These are phyloP conservation scores for Melanotaenia trifasciata DNA, from an alignment of 2,797 vertebrate species.

Conservation along the genomic window DNA sequence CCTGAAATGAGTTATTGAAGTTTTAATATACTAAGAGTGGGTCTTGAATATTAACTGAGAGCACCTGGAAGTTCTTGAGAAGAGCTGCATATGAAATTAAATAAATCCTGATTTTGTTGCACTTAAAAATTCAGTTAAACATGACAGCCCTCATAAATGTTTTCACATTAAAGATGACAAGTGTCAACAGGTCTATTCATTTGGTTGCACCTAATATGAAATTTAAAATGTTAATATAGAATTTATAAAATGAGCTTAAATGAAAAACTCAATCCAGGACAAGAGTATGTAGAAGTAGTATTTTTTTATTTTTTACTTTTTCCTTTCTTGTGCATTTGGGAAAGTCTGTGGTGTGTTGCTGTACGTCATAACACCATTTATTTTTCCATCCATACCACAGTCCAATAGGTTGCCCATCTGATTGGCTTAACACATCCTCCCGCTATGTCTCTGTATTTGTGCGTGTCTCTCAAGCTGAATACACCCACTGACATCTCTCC, in stretches of 20 bases:
- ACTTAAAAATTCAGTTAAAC: too few relatives aligned
- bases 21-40: background rate
- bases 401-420: constrained; percentile 50
- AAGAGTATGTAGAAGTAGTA: constrained; percentile 6
- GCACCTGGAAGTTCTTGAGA: background rate
- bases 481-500: constrained; percentile 51
- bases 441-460: background rate
- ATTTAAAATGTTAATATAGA: background rate
- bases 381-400: constrained; percentile 53
- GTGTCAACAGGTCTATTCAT: background rate
- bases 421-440: constrained; percentile 8
- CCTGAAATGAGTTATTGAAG: background rate
- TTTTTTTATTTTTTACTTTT: constrained; percentile 13
- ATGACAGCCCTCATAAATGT: background rate
- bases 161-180: background rate
- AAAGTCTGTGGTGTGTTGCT: constrained; percentile 59
- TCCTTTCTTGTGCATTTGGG: constrained; percentile 27
- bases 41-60: background rate
- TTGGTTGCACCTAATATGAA: background rate
- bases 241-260: background rate
- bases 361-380: constrained; percentile 51
- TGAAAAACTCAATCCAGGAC: background rate
- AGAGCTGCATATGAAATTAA: background rate
- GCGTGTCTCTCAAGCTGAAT: background rate
- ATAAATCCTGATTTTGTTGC: background rate